A percentile compares a stretch with the other conserved stretches of the same genome.
Evolutionary conservation across 2,113 vertebrate species (phyloP).

Genomic region (Melanerpes formicivorus): DNA sequence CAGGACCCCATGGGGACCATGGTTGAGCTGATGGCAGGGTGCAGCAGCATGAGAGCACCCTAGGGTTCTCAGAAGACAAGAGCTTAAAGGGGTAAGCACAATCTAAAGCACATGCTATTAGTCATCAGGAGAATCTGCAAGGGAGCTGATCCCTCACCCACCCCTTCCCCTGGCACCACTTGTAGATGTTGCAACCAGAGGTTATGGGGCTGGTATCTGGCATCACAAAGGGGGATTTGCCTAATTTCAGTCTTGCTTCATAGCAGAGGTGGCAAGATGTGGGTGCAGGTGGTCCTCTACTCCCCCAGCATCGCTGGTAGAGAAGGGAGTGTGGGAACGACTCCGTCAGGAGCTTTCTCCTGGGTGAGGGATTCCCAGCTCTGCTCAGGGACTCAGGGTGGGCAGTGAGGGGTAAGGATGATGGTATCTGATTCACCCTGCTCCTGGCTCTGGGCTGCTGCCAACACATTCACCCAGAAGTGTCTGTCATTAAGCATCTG

Average conservation of each 20-base stretch:
- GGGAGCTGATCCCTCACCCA: background rate
- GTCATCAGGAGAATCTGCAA: background rate
- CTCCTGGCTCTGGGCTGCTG: background rate
- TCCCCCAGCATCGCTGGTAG: rapidly evolving
- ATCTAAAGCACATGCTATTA: background rate
- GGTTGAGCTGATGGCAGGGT: background rate
- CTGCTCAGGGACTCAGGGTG: background rate
- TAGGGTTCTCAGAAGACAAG: background rate
- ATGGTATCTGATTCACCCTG: background rate
- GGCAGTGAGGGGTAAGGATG: no score
- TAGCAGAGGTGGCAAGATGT: background rate
- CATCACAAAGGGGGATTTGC: background rate
- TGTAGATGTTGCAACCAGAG: background rate
- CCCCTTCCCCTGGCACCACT: background rate
- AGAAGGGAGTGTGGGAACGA: background rate
- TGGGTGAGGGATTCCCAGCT: background rate
- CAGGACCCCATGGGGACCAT: background rate
- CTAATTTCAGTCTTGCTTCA: background rate
- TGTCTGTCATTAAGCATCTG: conserved; percentile 34
- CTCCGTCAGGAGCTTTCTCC: background rate
- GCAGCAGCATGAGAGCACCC: background rate
- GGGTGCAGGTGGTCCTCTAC: background rate
- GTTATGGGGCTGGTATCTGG: background rate
- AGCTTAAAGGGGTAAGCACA: background rate
- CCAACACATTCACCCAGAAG: background rate